Percentiles rank a stretch among this genome's conserved stretches.
phyloP scores from a whole-genome alignment of 2,797 vertebrate genomes.

The Epinephelus awoara region DNA sequence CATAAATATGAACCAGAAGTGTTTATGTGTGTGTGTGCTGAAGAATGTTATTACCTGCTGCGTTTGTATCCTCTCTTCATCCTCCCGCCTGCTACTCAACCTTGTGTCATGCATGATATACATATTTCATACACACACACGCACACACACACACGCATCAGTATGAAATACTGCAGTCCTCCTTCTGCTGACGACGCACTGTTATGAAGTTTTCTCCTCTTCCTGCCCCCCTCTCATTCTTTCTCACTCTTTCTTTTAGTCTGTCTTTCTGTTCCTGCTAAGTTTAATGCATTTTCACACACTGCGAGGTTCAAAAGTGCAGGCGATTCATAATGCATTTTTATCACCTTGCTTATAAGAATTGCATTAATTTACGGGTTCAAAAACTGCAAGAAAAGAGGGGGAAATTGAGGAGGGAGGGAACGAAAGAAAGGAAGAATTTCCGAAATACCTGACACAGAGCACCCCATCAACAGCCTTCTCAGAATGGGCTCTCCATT shows the following conservation, averaged over 20 bases:
- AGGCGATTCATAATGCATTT: slow-evolving; percentile 71
- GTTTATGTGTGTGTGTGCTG: slow-evolving; percentile 21
- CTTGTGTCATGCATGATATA: slow-evolving; percentile 35
- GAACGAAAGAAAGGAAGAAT: slow-evolving; percentile 22
- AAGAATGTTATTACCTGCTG: slow-evolving; percentile 62
- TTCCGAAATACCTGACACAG: slow-evolving; percentile 28
- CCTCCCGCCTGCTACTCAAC: slow-evolving; percentile 30
- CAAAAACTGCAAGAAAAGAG: slow-evolving; percentile 39
- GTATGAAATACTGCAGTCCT: slow-evolving; percentile 40
- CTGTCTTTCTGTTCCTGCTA: slow-evolving; percentile 11
- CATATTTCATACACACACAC: slow-evolving; percentile 20
- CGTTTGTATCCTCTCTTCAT: slow-evolving; percentile 60
- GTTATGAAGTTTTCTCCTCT: slow-evolving; percentile 43
- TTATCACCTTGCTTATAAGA: slow-evolving; percentile 76
- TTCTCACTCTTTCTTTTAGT: slow-evolving; percentile 13
- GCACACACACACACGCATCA: slow-evolving; percentile 24
- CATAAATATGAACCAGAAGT: slow-evolving; percentile 33
- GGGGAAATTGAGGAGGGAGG: not conserved
- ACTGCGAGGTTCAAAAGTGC: slow-evolving; percentile 72
- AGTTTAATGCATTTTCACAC: slow-evolving; percentile 64
- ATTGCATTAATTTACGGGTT: slow-evolving; percentile 62
- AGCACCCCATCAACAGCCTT: slow-evolving; percentile 2
- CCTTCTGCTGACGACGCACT: slow-evolving; percentile 60
- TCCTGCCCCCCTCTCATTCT: slow-evolving; percentile 16
- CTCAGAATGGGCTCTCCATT: slow-evolving; percentile 42